Base-by-base conservation (phyloP, 2,888 invertebrate genomes). In the Artemia sinica region DNA sequence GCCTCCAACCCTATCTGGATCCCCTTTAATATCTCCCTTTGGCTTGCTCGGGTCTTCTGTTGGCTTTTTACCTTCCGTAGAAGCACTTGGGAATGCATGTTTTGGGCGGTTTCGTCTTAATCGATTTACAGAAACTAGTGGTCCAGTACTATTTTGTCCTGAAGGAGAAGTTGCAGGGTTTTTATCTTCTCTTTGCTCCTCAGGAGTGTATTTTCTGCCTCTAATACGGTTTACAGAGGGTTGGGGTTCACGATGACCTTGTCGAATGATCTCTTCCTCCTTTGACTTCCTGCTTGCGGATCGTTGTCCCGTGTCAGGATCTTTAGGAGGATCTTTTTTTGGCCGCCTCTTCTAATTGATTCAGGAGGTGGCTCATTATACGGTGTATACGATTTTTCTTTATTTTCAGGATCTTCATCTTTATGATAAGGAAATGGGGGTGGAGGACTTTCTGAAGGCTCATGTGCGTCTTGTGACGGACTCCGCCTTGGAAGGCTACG, bases 1-100 rank as follows among this genome's bases (percentile, higher is more conserved):
- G 14, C 63, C 63, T 18, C 63, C 63, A 58, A 18, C 63, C 63
- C 28, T 58, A 58, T 58, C 63, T 18, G 63, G 63, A 28, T 58
- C 10, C 63, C 63, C 63, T 58, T 58, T 58, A 18, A 58, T 58
- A 58, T 58, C 11, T 28, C 63, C 63, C 63, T 58, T 58, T 11
- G 63, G 63, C 28, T 58, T 58, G 11, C 28, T 58, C 11, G 63
- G 63, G 10, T 58, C 63, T 58, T 58, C 63, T 10, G 63, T n/a
- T 9, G 63, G 63, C 28, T 58, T 58, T 28, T 58, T 58, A n/a
- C 14, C 28, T n/a, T n/a, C 63, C 8, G 10, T 18, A n/a, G n/a
- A 18, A n/a, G n/a, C 10, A 8, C n/a, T 18, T 10, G 14, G 14
- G 8, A 28, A 58, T 9, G 28, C 63, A 8, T 58, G 63, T 58